Evolutionary conservation across 2,797 vertebrate genomes (phyloP).

Genomic region (Urosaurus nigricauda): DNA sequence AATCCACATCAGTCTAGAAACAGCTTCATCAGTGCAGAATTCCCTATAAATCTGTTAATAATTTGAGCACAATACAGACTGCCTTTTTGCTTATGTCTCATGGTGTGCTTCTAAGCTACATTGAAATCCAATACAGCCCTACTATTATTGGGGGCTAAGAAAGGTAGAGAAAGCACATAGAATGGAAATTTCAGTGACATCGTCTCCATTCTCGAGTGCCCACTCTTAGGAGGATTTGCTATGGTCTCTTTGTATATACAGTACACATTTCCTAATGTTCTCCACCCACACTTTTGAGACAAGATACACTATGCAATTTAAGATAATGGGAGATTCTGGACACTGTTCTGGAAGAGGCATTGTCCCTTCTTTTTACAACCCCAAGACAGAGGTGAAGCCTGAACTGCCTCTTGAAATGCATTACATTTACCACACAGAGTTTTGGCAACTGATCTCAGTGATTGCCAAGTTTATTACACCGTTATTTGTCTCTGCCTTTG

Average conservation of each 20-base stretch:
- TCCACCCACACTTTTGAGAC: not conserved
- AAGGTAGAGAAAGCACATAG: not conserved
- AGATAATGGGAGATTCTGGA: not conserved
- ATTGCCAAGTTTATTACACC: not conserved
- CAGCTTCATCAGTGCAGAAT: not conserved
- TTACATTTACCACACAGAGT: not conserved
- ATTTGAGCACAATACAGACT: not conserved
- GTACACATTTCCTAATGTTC: not conserved
- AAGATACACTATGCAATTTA: not conserved
- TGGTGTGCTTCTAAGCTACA: too few species aligned
- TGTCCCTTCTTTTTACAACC: not conserved
- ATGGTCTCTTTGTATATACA: too few species aligned
- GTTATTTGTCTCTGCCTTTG: not conserved
- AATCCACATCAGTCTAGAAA: not conserved
- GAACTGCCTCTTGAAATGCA: not conserved
- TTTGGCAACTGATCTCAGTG: not conserved
- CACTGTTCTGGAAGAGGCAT: not conserved
- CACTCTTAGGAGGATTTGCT: not conserved
- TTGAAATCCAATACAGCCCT: not conserved
- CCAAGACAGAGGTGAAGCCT: not conserved
- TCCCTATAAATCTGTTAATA: not conserved
- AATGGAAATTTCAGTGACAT: not conserved
- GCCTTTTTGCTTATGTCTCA: not conserved
- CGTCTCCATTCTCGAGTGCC: not conserved
- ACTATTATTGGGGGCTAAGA: not conserved